Conservation (phyloP, 2,113 vertebrate species). For the Galbula dea region DNA sequence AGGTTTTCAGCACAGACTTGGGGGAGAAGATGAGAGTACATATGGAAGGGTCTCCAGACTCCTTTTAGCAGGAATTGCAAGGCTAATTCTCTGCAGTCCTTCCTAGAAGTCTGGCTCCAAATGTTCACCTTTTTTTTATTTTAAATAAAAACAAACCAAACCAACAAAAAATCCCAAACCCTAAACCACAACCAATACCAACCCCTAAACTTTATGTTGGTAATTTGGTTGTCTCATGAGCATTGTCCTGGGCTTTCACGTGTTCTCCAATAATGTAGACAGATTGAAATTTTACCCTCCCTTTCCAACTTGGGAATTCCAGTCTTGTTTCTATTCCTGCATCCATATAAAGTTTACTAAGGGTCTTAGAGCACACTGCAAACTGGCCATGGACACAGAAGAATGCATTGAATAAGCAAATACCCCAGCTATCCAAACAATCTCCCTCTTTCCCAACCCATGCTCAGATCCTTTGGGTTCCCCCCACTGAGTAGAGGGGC, state of each 20-base stretch:
- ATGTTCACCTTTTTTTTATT: neutral
- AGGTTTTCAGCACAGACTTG: neutral
- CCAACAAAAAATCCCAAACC: too few relatives aligned
- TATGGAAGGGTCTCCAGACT: neutral
- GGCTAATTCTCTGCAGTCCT: neutral
- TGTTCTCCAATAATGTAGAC: neutral
- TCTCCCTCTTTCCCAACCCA: neutral
- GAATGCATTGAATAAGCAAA: conserved; percentile 2
- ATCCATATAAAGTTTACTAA: neutral
- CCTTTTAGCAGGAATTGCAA: neutral
- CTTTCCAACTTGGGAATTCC: neutral
- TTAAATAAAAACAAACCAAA: too few relatives aligned
- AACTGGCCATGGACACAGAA: neutral
- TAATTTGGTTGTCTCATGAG: neutral
- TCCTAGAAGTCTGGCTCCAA: neutral
- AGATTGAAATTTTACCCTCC: neutral
- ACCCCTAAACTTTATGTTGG: neutral
- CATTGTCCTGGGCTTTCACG: neutral
- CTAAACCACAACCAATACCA: neutral
- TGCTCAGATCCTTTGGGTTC: neutral
- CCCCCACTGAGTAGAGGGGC: rapidly evolving
- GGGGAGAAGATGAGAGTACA: neutral
- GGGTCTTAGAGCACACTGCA: neutral
- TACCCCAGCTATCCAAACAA: conserved; percentile 18
- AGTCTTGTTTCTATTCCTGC: conserved; percentile 6